phyloP scores from a whole-genome alignment of 2,113 vertebrate species.

The Verasper variegatus region DNA sequence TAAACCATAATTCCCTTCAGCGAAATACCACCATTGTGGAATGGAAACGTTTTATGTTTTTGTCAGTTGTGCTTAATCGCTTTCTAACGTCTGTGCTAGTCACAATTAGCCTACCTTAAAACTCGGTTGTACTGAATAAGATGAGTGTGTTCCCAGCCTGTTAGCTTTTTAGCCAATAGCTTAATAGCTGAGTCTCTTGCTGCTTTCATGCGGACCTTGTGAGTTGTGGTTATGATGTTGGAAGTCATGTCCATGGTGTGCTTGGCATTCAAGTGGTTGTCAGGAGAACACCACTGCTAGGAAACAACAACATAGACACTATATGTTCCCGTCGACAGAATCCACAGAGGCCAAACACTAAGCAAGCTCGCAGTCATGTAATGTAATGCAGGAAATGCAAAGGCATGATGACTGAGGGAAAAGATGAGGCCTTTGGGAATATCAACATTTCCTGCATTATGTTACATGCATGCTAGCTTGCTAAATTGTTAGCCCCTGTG shows the following conservation, averaged over 20 bases:
- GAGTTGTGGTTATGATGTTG: no score
- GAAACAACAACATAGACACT: background rate
- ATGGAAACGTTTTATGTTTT: background rate
- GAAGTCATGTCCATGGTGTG: no score
- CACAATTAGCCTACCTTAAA: no score
- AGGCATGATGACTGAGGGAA: background rate
- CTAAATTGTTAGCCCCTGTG: background rate
- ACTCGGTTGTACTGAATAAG: no score
- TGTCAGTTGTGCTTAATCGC: background rate
- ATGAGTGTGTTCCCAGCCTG: no score
- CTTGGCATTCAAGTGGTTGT: no score
- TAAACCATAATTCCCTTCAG: conserved; percentile 30
- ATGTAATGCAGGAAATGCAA: background rate
- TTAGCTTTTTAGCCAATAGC: no score
- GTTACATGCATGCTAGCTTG: background rate
- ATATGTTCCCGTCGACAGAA: background rate
- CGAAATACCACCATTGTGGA: background rate
- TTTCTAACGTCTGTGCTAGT: no score
- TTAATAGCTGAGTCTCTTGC: no score
- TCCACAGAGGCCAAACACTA: background rate
- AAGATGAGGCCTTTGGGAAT: background rate
- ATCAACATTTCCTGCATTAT: background rate
- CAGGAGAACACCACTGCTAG: no score
- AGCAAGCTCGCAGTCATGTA: no score
- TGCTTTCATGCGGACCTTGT: no score